Evolutionary conservation across 2,888 invertebrate genomes (phyloP), one percentile per base, ranked within the genome.

Genomic region (Phania funesta): DNA sequence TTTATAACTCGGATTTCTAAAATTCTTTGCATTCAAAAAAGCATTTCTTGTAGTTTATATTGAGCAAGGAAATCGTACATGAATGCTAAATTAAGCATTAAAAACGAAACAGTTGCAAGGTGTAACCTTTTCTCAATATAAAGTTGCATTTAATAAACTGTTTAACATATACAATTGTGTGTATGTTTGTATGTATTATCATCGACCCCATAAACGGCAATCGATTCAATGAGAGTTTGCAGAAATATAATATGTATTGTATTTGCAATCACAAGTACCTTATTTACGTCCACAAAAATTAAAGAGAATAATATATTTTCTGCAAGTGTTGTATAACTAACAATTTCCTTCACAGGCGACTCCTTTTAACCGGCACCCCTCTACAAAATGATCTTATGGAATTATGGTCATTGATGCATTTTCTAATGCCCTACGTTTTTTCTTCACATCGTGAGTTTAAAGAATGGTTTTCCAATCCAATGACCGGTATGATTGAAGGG

Each of bases 381-480:
- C 93, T 99, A 84, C 98, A 99, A 92, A 99, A 99, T 91, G 97
- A 97, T 90, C 92, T 99, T 86, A 97, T 98, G 96, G 98, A 99
- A 92, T 92, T 99, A 86, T 99, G 99, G 98, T 98, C 98, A 22
- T 92, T 99, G 82, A 97, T 99, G 98, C 98, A 99, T 92, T 99
- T 99, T 92, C 93, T 99, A 67, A 98, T 99, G 98, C 99, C 99
- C 50, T 95, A 96, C 90, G 96, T 98, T 85, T 99, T 99, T 93
- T 96, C 97, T 86, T 98, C 98, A 62, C 98, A 99, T 92, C 93
- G 96, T 68, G 98, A 99, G 92, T 98, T 97, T 91, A 97, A 98
- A 90, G 98, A 98, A 92, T 99, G 99, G 99, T 99, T 99, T 93
- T 97, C 97, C 77, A 97, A 97, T 92, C 99, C 98, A 50, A 96